Conservation (phyloP, 2,888 invertebrate genomes). For the Cybosia mesomella region DNA sequence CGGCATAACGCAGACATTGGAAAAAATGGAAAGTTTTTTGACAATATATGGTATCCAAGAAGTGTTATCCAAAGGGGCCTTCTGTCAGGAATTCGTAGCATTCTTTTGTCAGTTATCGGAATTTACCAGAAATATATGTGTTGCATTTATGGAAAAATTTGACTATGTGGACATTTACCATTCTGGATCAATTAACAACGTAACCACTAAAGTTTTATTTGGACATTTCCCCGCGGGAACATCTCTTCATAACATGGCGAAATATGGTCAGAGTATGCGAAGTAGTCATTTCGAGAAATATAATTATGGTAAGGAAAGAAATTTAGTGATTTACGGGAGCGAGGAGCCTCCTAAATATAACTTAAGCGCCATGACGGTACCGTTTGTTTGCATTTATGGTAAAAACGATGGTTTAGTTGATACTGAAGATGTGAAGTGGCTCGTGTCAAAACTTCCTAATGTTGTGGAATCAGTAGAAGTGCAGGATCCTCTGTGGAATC, state of each 20-base stretch:
- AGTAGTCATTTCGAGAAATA: constrained; percentile 65
- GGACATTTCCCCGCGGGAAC: constrained; percentile 65
- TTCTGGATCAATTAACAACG: constrained; percentile 64
- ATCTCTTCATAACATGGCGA: constrained; percentile 61
- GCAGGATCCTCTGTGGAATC: constrained; percentile 75
- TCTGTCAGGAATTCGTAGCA: constrained; percentile 62
- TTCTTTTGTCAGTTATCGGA: constrained; percentile 64
- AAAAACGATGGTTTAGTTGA: constrained; percentile 87
- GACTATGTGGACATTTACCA: constrained; percentile 60
- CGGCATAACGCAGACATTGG: constrained; percentile 40
- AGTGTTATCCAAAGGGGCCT: constrained; percentile 62
- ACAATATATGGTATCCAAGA: constrained; percentile 58
- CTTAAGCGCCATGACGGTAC: constrained; percentile 60
- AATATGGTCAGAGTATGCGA: constrained; percentile 69
- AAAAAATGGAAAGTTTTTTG: constrained; percentile 51
- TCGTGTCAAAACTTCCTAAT: constrained; percentile 85
- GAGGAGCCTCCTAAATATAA: constrained; percentile 65
- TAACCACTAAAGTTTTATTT: constrained; percentile 59
- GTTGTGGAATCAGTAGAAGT: constrained; percentile 86
- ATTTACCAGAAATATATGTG: constrained; percentile 58
- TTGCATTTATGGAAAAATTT: constrained; percentile 46
- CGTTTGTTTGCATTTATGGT: constrained; percentile 69
- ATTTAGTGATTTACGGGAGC: constrained; percentile 64
- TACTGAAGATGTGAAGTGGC: constrained; percentile 85
- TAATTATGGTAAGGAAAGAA: constrained; percentile 65